Percentiles rank a stretch among this genome's conserved stretches.
Evolutionary conservation across 2,797 vertebrate genomes (phyloP).

Genomic region (Merluccius polli): DNA sequence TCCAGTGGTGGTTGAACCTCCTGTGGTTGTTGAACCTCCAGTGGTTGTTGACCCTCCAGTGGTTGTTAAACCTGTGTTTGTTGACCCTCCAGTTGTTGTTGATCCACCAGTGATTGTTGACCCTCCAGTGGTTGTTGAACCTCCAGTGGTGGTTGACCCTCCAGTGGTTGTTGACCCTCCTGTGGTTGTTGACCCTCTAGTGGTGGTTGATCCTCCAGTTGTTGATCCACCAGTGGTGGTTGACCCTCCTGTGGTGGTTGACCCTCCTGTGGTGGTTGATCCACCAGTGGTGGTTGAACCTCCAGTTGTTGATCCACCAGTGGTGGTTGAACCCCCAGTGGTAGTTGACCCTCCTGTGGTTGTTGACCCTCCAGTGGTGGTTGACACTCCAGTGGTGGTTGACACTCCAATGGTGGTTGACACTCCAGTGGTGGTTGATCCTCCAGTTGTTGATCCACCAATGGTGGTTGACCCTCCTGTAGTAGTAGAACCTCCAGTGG

Average conservation of each 20-base stretch:
- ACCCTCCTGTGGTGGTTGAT: not conserved
- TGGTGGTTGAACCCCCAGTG: not conserved
- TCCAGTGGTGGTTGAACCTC: not conserved
- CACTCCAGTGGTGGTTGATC: not conserved
- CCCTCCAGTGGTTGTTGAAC: not conserved
- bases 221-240: not conserved
- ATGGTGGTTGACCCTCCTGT: not conserved
- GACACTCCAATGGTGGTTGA: not conserved
- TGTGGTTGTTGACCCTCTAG: not conserved
- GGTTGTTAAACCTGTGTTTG: not conserved
- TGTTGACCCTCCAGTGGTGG: not conserved
- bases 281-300: not conserved
- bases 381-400: not conserved
- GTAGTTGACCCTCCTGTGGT: not conserved
- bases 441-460: not conserved
- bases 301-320: not conserved
- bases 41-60: not conserved
- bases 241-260: not conserved
- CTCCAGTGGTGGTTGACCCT: not conserved
- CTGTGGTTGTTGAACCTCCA: not conserved
- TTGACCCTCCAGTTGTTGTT: not conserved
- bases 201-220: not conserved
- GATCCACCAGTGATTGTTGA: not conserved
- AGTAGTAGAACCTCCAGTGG: not conserved
- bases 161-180: not conserved